phyloP scores from a whole-genome alignment of 2,888 invertebrate species.

The Orthonychiurus folsomi region DNA sequence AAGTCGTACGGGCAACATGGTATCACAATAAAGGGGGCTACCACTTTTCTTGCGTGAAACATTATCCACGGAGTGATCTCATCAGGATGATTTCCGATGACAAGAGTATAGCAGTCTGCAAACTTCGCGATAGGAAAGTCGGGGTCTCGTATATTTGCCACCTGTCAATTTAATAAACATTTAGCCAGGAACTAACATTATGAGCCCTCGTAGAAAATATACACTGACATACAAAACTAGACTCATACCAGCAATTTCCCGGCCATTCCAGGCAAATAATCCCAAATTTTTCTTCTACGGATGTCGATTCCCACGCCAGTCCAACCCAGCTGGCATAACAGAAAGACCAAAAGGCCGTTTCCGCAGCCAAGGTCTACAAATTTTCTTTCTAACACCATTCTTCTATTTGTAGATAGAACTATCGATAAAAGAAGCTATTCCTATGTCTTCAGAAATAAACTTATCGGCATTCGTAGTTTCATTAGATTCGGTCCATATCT shows the following conservation, averaged over 20 bases:
- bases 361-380: constrained; percentile 97
- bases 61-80: constrained; percentile 99
- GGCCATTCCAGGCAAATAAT: constrained; percentile 41
- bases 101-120: constrained; percentile 56
- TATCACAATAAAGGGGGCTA: constrained; percentile 74
- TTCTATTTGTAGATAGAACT: constrained; percentile 46
- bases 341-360: constrained; percentile 84
- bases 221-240: no score
- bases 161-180: no score
- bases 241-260: neutral
- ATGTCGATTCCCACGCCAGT: constrained; percentile 75
- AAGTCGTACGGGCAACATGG: constrained; percentile 95
- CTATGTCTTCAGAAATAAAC: constrained; percentile 85
- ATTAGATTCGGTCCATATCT: neutral
- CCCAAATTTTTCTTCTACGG: constrained; percentile 79
- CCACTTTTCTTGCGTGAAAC: constrained; percentile 73
- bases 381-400: neutral
- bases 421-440: constrained; percentile 79
- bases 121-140: no score
- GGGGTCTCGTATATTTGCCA: no score
- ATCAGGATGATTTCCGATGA: constrained; percentile 98
- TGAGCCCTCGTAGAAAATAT: no score
- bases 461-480: neutral
- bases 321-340: constrained; percentile 75
- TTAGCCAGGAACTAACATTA: no score